Conservation (phyloP, 2,113 vertebrate genomes). For the Rafetus swinhoei region DNA sequence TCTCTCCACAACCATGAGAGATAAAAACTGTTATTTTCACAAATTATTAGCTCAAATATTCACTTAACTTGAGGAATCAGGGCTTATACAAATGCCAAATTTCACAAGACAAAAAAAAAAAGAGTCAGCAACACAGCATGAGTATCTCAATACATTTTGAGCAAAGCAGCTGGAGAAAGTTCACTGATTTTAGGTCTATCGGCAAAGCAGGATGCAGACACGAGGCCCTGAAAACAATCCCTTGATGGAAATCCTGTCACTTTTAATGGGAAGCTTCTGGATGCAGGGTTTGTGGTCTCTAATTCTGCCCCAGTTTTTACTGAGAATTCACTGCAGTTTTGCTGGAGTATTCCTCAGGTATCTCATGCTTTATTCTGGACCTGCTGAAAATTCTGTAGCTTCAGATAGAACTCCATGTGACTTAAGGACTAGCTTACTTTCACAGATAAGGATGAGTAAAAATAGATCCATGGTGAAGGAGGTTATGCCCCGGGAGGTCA, state of each 20-base stretch:
- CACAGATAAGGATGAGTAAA: neutral
- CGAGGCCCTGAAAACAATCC: neutral
- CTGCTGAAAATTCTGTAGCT: neutral
- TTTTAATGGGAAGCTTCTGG: neutral
- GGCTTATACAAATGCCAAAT: neutral
- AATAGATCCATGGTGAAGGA: neutral
- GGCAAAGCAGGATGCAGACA: neutral
- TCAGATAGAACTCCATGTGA: neutral
- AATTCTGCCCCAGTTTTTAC: neutral
- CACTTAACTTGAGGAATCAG: neutral
- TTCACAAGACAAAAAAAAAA: neutral
- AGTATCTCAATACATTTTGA: neutral
- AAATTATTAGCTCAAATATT: neutral
- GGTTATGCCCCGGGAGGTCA: neutral
- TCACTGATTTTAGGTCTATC: neutral
- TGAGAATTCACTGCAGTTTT: neutral
- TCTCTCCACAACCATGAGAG: neutral
- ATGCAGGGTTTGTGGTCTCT: fast-evolving
- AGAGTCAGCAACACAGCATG: neutral
- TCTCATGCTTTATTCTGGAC: neutral
- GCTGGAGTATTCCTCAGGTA: neutral
- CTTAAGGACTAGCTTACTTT: neutral
- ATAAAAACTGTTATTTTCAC: neutral
- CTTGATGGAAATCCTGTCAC: neutral
- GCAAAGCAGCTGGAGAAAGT: neutral